Evolutionary conservation across 2,888 invertebrate species (phyloP).

Genomic region (Rhagophthalmus giganteus): DNA sequence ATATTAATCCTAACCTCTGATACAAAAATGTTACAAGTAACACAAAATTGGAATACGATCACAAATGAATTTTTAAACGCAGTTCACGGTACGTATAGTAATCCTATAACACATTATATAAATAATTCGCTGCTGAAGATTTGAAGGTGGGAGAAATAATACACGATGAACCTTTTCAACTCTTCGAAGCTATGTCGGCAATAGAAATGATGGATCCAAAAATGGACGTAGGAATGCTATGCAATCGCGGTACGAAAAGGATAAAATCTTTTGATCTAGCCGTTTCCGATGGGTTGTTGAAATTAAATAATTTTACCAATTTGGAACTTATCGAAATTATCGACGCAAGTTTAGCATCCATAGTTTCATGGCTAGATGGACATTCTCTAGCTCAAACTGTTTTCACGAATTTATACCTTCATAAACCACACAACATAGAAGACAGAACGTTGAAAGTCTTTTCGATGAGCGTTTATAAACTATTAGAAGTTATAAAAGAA

Average conservation of each 20-base stretch:
- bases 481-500: constrained; percentile 86
- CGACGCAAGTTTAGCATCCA: constrained; percentile 89
- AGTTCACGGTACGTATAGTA: constrained; percentile 58
- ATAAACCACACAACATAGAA: constrained; percentile 82
- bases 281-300: constrained; percentile 75
- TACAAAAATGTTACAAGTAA: too few species aligned
- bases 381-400: constrained; percentile 96
- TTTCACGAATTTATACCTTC: constrained; percentile 93
- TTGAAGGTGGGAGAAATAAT: constrained; percentile 86
- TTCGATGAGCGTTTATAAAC: constrained; percentile 83
- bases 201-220: constrained; percentile 99
- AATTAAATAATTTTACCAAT: constrained; percentile 73
- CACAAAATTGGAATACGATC: constrained; percentile 66
- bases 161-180: constrained; percentile 87
- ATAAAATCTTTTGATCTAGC: constrained; percentile 87
- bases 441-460: constrained; percentile 85
- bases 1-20: too few species aligned
- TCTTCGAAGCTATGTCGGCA: constrained; percentile 99
- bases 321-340: constrained; percentile 89
- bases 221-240: constrained; percentile 99
- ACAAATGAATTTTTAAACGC: constrained; percentile 64
- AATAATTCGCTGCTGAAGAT: constrained; percentile 56
- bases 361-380: constrained; percentile 97
- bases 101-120: background rate
- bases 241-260: constrained; percentile 83